These are phyloP conservation scores for Eucidaris tribuloides DNA, from an alignment of 35 echinoderm and acorn worm genomes.

Conservation along the genomic window DNA sequence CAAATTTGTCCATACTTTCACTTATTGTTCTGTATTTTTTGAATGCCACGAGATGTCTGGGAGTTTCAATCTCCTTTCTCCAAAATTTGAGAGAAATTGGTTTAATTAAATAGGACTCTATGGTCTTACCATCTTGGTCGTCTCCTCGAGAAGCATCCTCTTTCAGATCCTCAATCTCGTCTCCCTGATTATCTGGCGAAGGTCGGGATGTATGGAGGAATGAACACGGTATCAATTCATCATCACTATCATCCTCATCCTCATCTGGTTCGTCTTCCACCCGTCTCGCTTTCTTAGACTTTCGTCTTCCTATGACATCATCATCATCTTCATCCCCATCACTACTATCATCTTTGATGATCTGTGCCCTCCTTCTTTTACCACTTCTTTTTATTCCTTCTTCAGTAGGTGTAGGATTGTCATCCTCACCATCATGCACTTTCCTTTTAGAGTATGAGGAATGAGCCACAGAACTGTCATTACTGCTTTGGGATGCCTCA, in stretches of 20 bases:
- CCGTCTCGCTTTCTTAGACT: not conserved
- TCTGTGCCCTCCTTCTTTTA: not conserved
- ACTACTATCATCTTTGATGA: not conserved
- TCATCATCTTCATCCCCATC: not conserved
- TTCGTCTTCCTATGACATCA: not conserved
- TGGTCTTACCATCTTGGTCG: too few relatives aligned
- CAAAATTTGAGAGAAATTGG: too few relatives aligned
- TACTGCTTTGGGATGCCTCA: too few relatives aligned
- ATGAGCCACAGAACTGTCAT: too few relatives aligned
- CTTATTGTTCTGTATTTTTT: too few relatives aligned
- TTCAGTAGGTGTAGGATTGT: not conserved
- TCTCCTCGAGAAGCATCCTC: too few relatives aligned
- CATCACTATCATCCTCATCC: slow-evolving; percentile 1
- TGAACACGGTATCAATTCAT: slow-evolving; percentile 32
- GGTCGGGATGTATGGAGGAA: not conserved
- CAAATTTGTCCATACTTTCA: not conserved
- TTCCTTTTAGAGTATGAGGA: too few relatives aligned
- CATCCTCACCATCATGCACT: too few relatives aligned
- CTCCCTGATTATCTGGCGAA: not conserved
- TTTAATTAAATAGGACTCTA: too few relatives aligned
- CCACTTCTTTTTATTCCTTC: not conserved
- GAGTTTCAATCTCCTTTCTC: not conserved
- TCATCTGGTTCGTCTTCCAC: not conserved
- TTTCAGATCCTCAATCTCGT: too few relatives aligned
- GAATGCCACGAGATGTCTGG: not conserved